Conservation (phyloP, 1,140 invertebrate genomes). For the Drosophila funebris region DNA sequence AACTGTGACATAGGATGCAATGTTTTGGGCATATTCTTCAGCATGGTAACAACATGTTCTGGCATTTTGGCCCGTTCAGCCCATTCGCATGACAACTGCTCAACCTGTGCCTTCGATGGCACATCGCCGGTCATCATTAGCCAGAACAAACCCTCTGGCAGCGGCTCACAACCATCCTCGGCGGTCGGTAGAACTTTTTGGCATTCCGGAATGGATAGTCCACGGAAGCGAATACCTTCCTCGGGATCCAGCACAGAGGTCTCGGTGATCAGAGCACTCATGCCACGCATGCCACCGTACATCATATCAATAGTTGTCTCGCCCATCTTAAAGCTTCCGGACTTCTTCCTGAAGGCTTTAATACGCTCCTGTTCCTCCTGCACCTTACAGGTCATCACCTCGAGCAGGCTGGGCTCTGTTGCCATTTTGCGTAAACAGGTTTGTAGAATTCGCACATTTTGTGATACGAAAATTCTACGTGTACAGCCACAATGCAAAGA, state of each 20-base stretch:
- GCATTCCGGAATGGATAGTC: slow-evolving; percentile 90
- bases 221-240: slow-evolving; percentile 96
- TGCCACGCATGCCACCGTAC: slow-evolving; percentile 96
- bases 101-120: slow-evolving; percentile 91
- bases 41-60: slow-evolving; percentile 94
- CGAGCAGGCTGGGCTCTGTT: slow-evolving; percentile 6
- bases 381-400: slow-evolving; percentile 36
- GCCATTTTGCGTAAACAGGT: neutral
- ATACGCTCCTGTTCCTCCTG: slow-evolving; percentile 32
- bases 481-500: neutral
- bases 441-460: neutral
- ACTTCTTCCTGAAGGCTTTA: slow-evolving; percentile 26
- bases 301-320: slow-evolving; percentile 87
- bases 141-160: slow-evolving; percentile 98
- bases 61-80: slow-evolving; percentile 90
- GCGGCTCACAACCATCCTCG: slow-evolving; percentile 93
- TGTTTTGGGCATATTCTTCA: slow-evolving; percentile 96
- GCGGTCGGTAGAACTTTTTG: slow-evolving; percentile 90
- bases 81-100: slow-evolving; percentile 94
- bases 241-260: slow-evolving; percentile 96
- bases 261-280: slow-evolving; percentile 96
- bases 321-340: slow-evolving; percentile 38
- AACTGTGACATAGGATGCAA: slow-evolving; percentile 98
- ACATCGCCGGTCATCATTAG: slow-evolving; percentile 95
- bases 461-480: neutral